Conservation (phyloP, 2,888 invertebrate genomes). For the Capitulum mitella region DNA sequence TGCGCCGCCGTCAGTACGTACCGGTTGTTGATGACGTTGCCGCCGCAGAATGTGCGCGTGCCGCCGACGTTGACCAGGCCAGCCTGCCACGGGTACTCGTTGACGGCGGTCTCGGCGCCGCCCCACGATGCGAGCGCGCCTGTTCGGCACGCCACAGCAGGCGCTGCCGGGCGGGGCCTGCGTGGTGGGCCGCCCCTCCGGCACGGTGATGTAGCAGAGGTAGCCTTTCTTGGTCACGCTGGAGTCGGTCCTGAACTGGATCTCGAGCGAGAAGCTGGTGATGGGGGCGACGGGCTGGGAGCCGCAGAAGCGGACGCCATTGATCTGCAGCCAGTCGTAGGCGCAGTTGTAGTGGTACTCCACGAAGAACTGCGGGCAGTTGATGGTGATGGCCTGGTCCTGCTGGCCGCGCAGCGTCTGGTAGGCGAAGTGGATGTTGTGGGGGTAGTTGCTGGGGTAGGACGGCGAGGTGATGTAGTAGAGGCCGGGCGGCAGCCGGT, state of each 20-base stretch:
- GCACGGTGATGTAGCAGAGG: background rate
- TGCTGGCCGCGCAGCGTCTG: background rate
- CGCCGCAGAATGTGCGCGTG: constrained; percentile 16
- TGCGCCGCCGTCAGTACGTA: constrained; percentile 14
- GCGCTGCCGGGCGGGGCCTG: background rate
- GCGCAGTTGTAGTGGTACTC: background rate
- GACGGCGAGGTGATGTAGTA: too few relatives aligned
- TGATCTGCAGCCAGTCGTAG: background rate
- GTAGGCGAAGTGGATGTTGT: too few relatives aligned
- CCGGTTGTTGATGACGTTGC: background rate
- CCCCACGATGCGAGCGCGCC: background rate
- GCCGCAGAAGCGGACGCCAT: background rate
- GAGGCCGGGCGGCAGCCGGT: too few relatives aligned
- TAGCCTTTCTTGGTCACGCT: background rate
- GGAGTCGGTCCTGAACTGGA: background rate
- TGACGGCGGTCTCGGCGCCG: background rate
- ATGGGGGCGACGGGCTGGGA: background rate
- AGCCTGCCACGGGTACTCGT: constrained; percentile 10
- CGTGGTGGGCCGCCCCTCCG: background rate
- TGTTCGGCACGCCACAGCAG: background rate
- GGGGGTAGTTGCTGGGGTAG: too few relatives aligned
- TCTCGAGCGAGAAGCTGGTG: background rate
- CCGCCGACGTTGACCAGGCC: background rate
- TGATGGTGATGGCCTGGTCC: constrained; percentile 5
- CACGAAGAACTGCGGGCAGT: background rate